Evolutionary conservation across 2,888 invertebrate species (phyloP), one percentile per base, ranked within the genome.

Genomic region (Tiliacea citrago): DNA sequence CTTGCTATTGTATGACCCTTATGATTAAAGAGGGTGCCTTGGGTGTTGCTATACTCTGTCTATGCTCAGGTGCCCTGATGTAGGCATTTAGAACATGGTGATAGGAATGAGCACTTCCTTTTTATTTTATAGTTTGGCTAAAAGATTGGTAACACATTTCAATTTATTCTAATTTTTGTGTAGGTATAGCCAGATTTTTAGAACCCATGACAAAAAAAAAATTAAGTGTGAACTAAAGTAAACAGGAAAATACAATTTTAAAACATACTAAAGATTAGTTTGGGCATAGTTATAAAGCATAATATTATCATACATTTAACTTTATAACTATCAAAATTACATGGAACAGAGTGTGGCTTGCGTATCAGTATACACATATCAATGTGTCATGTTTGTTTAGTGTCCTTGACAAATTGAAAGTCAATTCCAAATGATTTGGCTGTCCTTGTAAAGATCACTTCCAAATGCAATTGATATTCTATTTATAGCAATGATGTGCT

Each of bases 401-500:
- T 29, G 51, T 71, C 66, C 57, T 66, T 83, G 53, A 7, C 8
- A 18, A 24, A 12, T 55, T 65, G 21, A 68, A 83, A 47, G 65
- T 57, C 80, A 80, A 67, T 42, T 9, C 49, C 51, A 35, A 73
- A 68, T 79, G 47, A 73, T 61, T 68, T 10, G 16, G 18, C 16
- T 68, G 57, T 73, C 49, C 63, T 65, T 60, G 57, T 16, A 21
- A 6, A 72, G 49, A 68, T 10, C n/a, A 77, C 18, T n/a, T 62
- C 49, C 10, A 69, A 35, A 62, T 53, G 42, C 65, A 53, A 69
- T 45, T 80, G 60, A 68, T 60, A 73, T 68, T 79, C 45, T 80
- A 83, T 83, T 72, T 62, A 45, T 79, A 83, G 35, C 12, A 21
- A 47, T 70, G 51, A 51, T 53, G 47, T 29, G 35, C 42, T 29